Evolutionary conservation across 2,888 invertebrate species (phyloP).

Genomic region (Epistrophe eligans): DNA sequence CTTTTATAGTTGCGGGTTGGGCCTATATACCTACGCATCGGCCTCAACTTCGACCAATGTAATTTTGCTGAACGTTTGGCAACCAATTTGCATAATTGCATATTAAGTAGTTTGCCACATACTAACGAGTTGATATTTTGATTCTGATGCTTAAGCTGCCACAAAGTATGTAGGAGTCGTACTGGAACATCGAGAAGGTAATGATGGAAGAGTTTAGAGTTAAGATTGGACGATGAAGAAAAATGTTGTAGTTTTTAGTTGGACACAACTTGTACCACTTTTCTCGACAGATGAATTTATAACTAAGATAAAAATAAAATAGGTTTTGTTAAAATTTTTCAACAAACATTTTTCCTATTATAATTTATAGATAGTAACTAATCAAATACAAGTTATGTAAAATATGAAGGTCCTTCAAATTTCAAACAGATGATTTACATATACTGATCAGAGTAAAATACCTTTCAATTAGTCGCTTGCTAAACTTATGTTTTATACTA

Average conservation of each 20-base stretch:
- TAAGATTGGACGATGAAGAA: constrained; percentile 32
- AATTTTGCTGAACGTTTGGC: constrained; percentile 28
- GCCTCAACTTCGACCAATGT: constrained; percentile 13
- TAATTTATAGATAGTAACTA: too few relatives aligned
- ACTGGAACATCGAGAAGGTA: constrained; percentile 21
- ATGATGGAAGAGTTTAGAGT: constrained; percentile 34
- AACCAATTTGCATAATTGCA: constrained; percentile 67
- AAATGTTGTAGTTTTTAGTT: constrained; percentile 27
- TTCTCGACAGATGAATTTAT: constrained; percentile 23
- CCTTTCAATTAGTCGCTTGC: too few relatives aligned
- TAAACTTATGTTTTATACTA: too few relatives aligned
- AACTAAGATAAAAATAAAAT: constrained; percentile 3
- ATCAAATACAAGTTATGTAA: too few relatives aligned
- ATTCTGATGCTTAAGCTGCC: constrained; percentile 28
- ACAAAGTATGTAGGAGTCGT: not conserved
- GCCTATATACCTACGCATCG: constrained; percentile 36
- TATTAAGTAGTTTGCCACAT: constrained; percentile 62
- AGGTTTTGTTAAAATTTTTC: too few relatives aligned
- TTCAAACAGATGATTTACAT: too few relatives aligned
- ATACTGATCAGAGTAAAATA: too few relatives aligned
- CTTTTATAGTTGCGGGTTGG: constrained; percentile 12
- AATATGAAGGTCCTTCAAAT: too few relatives aligned
- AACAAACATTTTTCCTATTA: too few relatives aligned
- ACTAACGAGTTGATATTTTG: constrained; percentile 63
- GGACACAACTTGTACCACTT: constrained; percentile 12